A percentile compares a stretch with the other conserved stretches of the same genome.
Conservation (phyloP, 2,888 invertebrate species). For the Monochamus alternatus region DNA sequence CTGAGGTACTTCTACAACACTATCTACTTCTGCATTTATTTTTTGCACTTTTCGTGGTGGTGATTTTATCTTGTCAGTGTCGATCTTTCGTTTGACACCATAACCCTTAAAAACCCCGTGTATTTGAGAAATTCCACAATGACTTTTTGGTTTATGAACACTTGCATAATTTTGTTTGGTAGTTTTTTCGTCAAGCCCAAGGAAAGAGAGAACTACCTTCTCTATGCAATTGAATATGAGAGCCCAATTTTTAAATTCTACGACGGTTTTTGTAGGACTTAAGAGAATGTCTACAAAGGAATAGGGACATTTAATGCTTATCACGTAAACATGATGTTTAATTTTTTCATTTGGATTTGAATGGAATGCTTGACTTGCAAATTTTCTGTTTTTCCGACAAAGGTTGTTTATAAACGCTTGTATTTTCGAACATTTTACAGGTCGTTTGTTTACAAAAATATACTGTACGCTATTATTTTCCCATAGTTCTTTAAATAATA, state of each 20-base stretch:
- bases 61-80: slow-evolving; percentile 55
- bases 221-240: slow-evolving; percentile 69
- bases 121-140: slow-evolving; percentile 65
- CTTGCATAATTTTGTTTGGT: slow-evolving; percentile 47
- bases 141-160: slow-evolving; percentile 50
- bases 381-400: slow-evolving; percentile 58
- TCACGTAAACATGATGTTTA: slow-evolving; percentile 71
- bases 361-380: slow-evolving; percentile 20
- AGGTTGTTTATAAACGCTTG: slow-evolving; percentile 70
- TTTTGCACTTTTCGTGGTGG: slow-evolving; percentile 15
- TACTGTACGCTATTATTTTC: slow-evolving; percentile 73
- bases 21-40: not conserved
- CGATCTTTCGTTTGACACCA: slow-evolving; percentile 68
- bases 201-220: slow-evolving; percentile 63
- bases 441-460: slow-evolving; percentile 79
- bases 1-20: not conserved
- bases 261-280: slow-evolving; percentile 71
- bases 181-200: slow-evolving; percentile 57
- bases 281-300: slow-evolving; percentile 72
- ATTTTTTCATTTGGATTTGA: slow-evolving; percentile 41
- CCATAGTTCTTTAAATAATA: slow-evolving; percentile 73
- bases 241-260: slow-evolving; percentile 74
- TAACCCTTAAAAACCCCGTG: slow-evolving; percentile 69
- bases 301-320: slow-evolving; percentile 74
- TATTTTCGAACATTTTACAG: slow-evolving; percentile 73